Conservation (phyloP, 2,888 invertebrate genomes). For the Dolichomitus sp. region DNA sequence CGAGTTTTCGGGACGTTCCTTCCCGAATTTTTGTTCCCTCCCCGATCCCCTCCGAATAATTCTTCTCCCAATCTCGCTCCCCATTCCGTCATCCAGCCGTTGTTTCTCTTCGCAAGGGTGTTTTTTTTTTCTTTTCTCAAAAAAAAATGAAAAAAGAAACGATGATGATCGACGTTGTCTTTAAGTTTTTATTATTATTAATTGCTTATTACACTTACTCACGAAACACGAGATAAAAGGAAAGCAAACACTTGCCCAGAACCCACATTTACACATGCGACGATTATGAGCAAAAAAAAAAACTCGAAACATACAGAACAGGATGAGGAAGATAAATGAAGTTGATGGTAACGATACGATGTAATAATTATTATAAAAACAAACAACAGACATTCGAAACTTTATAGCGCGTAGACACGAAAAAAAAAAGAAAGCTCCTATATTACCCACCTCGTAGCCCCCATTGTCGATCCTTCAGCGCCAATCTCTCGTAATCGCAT, state of each 20-base stretch:
- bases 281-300: constrained; percentile 24
- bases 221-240: constrained; percentile 14
- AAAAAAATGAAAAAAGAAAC: neutral
- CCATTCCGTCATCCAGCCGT: constrained; percentile 66
- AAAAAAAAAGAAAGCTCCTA: constrained; percentile 60
- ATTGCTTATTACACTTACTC: constrained; percentile 78
- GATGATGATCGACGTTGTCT: constrained; percentile 71
- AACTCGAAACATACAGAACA: constrained; percentile 44
- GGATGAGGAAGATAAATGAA: constrained; percentile 66
- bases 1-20: constrained; percentile 50
- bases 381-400: constrained; percentile 68
- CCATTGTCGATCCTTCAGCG: constrained; percentile 63
- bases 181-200: constrained; percentile 83
- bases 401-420: constrained; percentile 69
- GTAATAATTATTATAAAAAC: constrained; percentile 78
- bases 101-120: constrained; percentile 82
- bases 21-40: constrained; percentile 31
- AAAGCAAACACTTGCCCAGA: constrained; percentile 21
- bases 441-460: constrained; percentile 52
- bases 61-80: constrained; percentile 18
- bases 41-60: constrained; percentile 10
- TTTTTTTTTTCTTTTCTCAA: constrained; percentile 60
- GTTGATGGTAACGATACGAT: constrained; percentile 69
- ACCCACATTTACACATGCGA: constrained; percentile 25
- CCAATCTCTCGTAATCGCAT: constrained; percentile 77